Conservation (phyloP, 1,140 invertebrate species). For the Stegodyphus dumicola region DNA sequence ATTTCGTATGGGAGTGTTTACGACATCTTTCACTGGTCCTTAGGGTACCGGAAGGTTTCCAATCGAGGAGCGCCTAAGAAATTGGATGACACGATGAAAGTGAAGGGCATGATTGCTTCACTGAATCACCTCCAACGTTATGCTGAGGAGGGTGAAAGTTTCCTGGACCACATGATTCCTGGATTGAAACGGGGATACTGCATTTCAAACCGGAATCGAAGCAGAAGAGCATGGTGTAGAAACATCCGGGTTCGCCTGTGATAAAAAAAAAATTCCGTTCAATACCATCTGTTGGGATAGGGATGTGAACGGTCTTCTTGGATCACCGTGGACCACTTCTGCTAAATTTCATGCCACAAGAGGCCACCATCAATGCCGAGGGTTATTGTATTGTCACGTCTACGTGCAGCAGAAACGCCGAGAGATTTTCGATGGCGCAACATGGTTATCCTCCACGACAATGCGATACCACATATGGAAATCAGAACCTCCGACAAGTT, state of each 20-base stretch:
- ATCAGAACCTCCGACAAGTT: neutral
- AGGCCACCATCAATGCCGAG: neutral
- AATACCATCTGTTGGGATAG: too few relatives aligned
- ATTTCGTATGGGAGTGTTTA: neutral
- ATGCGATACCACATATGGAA: neutral
- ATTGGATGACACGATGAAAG: neutral
- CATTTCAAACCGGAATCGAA: neutral
- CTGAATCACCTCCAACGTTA: neutral
- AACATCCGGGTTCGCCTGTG: neutral
- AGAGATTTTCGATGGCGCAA: too few relatives aligned
- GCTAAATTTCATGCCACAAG: conserved; percentile 4
- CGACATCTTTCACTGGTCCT: neutral
- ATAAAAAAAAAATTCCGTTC: too few relatives aligned
- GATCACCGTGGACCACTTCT: neutral
- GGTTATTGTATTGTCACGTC: neutral
- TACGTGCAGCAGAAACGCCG: neutral
- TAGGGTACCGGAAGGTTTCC: neutral
- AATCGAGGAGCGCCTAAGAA: neutral
- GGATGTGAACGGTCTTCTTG: too few relatives aligned
- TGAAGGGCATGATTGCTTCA: neutral
- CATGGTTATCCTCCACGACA: conserved; percentile 7
- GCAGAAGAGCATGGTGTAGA: neutral
- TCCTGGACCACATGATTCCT: neutral
- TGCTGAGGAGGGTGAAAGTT: neutral
- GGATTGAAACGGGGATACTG: neutral